phyloP scores from a whole-genome alignment of 2,888 invertebrate genomes.

The Halictus quadricinctus region DNA sequence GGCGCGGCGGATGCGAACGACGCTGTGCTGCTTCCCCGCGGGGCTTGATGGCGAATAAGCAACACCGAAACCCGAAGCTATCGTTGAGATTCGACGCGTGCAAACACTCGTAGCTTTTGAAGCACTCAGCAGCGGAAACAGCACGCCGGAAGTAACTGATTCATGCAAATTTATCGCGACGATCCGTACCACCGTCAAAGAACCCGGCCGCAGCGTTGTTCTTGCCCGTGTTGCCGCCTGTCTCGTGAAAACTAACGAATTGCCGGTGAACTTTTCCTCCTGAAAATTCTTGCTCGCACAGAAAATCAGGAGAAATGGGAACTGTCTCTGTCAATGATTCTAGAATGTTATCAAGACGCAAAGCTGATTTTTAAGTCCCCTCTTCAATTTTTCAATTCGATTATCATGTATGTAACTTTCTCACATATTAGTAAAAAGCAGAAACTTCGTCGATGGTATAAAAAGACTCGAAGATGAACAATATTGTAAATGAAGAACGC shows the following conservation, averaged over 20 bases:
- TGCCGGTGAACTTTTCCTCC: neutral
- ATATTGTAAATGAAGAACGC: neutral
- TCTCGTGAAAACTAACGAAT: slow-evolving; percentile 21
- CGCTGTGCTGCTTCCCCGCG: slow-evolving; percentile 8
- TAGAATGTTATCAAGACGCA: too few species aligned
- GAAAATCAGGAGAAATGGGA: neutral
- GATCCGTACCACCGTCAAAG: slow-evolving; percentile 46
- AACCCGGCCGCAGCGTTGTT: slow-evolving; percentile 35
- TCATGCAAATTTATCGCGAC: slow-evolving; percentile 68
- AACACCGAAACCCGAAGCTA: slow-evolving; percentile 30
- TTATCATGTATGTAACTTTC: too few species aligned
- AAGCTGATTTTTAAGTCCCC: too few species aligned
- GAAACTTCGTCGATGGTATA: too few species aligned
- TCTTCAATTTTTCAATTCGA: too few species aligned
- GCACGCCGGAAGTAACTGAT: slow-evolving; percentile 66
- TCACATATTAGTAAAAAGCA: too few species aligned
- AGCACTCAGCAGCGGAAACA: slow-evolving; percentile 55
- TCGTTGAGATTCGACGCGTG: slow-evolving; percentile 55
- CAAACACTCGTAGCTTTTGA: slow-evolving; percentile 56
- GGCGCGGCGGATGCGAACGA: slow-evolving; percentile 7
- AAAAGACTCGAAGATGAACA: too few species aligned
- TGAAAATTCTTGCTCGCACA: neutral
- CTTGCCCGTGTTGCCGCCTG: slow-evolving; percentile 44
- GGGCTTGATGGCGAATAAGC: slow-evolving; percentile 35
- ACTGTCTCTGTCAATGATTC: too few species aligned